Conservation (phyloP, 2,888 invertebrate genomes). For the Scaptomyza polygonia region DNA sequence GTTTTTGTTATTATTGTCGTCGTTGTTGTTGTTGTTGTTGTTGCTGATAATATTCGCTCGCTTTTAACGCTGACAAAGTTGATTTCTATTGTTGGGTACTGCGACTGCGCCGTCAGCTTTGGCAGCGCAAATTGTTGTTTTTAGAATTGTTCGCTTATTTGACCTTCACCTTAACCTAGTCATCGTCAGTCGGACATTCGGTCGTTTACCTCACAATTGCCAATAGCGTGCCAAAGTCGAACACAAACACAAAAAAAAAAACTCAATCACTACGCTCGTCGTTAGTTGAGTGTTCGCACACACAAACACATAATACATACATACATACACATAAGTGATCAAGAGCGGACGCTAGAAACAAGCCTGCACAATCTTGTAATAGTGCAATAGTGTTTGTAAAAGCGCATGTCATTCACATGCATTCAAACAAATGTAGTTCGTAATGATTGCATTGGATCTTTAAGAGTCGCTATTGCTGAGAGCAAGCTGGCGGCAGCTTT, state of each 20-base stretch:
- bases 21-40: constrained; percentile 3
- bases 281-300: constrained; percentile 26
- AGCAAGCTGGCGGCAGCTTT: constrained; percentile 30
- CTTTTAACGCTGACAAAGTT: constrained; percentile 69
- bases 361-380: not conserved
- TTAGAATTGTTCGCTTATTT: constrained; percentile 69
- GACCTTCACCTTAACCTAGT: constrained; percentile 85
- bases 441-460: not conserved
- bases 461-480: not conserved
- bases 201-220: constrained; percentile 82
- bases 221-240: constrained; percentile 63
- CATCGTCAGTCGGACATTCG: constrained; percentile 84
- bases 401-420: not conserved
- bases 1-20: constrained; percentile 15
- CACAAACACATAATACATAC: no score
- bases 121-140: constrained; percentile 30
- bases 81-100: constrained; percentile 73
- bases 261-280: constrained; percentile 39
- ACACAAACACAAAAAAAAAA: constrained; percentile 21
- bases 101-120: constrained; percentile 24
- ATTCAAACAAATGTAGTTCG: not conserved
- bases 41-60: constrained; percentile 19
- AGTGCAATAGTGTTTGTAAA: not conserved
- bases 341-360: constrained; percentile 10
- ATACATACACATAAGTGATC: not conserved